These are phyloP conservation scores for Characodon lateralis DNA, from an alignment of 2,797 vertebrate genomes.

Conservation along the genomic window DNA sequence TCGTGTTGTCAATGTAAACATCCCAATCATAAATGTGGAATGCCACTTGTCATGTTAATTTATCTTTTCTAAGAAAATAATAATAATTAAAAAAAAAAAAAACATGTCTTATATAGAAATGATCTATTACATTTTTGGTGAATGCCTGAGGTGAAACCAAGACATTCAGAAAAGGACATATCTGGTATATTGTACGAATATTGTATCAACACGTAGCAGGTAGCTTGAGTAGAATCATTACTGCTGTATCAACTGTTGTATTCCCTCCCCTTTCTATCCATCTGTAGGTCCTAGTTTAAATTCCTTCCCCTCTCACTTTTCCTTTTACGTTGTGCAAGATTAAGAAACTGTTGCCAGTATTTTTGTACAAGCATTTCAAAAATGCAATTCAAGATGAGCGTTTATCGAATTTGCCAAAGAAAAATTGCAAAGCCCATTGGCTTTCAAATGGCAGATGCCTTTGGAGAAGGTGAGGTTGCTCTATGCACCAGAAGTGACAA, in stretches of 20 bases:
- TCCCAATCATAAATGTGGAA: conserved; percentile 57
- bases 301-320: conserved; percentile 58
- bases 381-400: conserved; percentile 62
- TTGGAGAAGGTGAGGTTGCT: conserved; percentile 68
- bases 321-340: conserved; percentile 67
- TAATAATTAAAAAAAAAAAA: not conserved
- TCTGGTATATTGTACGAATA: conserved; percentile 69
- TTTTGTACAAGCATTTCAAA: conserved; percentile 81
- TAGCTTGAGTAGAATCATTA: conserved; percentile 75
- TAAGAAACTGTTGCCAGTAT: conserved; percentile 73
- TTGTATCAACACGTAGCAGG: conserved; percentile 73
- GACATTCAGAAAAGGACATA: conserved; percentile 46
- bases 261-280: conserved; percentile 48
- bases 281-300: conserved; percentile 72
- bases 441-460: conserved; percentile 52
- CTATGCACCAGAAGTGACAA: conserved; percentile 74
- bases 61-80: conserved; percentile 46
- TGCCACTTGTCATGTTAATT: conserved; percentile 49
- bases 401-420: conserved; percentile 89
- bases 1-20: conserved; percentile 30
- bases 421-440: conserved; percentile 67
- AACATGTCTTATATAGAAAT: conserved; percentile 37
- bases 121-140: conserved; percentile 58
- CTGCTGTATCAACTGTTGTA: conserved; percentile 65
- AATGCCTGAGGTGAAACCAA: conserved; percentile 47